Evolutionary conservation across 2,888 invertebrate species (phyloP), one percentile per base, ranked within the genome.

Genomic region (Adelognathus sp.): DNA sequence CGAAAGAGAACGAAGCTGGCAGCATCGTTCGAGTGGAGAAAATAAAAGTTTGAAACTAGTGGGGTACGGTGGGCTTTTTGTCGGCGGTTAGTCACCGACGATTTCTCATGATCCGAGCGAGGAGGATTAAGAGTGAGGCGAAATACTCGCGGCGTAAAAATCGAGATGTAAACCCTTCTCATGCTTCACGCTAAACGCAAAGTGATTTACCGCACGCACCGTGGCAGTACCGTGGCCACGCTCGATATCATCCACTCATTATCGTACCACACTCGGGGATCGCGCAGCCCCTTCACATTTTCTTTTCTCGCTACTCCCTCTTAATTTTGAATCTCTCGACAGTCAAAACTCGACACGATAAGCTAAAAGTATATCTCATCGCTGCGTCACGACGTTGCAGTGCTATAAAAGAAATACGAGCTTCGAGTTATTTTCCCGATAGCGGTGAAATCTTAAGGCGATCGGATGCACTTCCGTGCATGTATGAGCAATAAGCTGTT

Each of bases 71-170:
- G 31, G 39, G 24, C 31, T 41, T 63, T 63, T 14, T 63, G 50
- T 64, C 31, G 24, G 61, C 24, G 33, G 44, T 74, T 77, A 81
- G 81, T 83, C 72, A 79, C 80, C 50, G 81, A 82, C 82, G 84
- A 88, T 89, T 90, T 88, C 85, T 89, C 89, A 86, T 85, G 86
- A 88, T 86, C 85, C 86, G 84, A n/a, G n/a, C n/a, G 72, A 41
- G n/a, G 54, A 67, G 80, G 87, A 88, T 87, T 86, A 87, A 82
- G 76, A 66, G 50, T 72, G 78, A 70, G 79, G 63, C 76, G 78
- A 71, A 77, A 80, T 73, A n/a, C 39, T 82, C 81, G 83, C 2
- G 41, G 78, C 81, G 82, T n/a, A 82, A 86, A 83, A 86, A 85
- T 84, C 81, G 82, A 85, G 82, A 82, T 64, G 74, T 67, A 44